Evolutionary conservation across 2,113 vertebrate species (phyloP), one percentile per base, ranked within the genome.

Genomic region (Syngnathus typhle): DNA sequence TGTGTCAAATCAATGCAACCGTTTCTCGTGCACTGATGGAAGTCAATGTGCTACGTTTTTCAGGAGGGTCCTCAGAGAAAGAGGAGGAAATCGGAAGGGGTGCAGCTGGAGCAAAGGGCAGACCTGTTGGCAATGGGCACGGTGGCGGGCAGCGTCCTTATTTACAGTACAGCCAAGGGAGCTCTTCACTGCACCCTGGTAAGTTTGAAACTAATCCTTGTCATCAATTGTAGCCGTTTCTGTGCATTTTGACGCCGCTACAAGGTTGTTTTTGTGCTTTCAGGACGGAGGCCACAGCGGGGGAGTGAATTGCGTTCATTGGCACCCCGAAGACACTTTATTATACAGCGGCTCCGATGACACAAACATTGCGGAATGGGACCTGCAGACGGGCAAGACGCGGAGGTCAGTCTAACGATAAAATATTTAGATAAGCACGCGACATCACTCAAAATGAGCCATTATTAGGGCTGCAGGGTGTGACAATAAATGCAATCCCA

Each of bases 341-440:
- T 89, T 98, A 71, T 98, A 96, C 91, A 98, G 95, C 60, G 95
- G 94, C 81, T 95, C 96, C 89, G 94, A 98, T 39, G 96, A 98
- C 86, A 94, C 94, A 65, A 85, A 98, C 83, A 95, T 98, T 9
- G 89, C 93, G 51, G 96, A 98, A 81, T 98, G 95, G 96, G 95
- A 91, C 83, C 84, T 93, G 91, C 92, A 94, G 90, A 93, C 92
- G 0, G 95, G 94, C 79, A 95, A 92, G 92, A 91, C 92, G 0
- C 91, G 93, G 73, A 96, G 95, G 96, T 98, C 37, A 85, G 89
- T 82, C 7, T 66, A 0, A 12, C 12, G 12, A 16, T 36, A 13
- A 6, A 32, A 56, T 56, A 2, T 36, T 1, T 2, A 6, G 15
- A 32, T 27, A 9, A 27, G 3, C 9, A 43, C 12, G 41, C 2